These are phyloP conservation scores for Rhombomys opimus DNA, from an alignment of 2,113 vertebrate genomes.

Conservation along the genomic window DNA sequence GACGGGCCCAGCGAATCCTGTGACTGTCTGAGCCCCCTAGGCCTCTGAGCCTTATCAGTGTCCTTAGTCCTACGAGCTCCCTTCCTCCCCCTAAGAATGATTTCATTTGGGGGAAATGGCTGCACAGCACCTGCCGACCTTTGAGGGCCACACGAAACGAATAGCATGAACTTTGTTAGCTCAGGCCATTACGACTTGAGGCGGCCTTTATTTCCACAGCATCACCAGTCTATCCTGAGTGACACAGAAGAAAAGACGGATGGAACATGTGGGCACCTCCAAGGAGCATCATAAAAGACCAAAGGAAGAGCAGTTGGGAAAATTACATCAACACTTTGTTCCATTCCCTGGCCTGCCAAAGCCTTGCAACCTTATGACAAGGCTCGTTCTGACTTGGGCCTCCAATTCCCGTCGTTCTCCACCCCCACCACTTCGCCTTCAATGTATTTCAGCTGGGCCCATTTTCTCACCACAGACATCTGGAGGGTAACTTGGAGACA, in stretches of 20 bases:
- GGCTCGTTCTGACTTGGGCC: neutral
- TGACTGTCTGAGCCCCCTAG: neutral
- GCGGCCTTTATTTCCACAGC: neutral
- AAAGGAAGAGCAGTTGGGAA: neutral
- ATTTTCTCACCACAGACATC: neutral
- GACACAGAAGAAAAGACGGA: neutral
- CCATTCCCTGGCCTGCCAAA: neutral
- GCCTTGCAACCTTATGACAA: neutral
- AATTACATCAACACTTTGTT: neutral
- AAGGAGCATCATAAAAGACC: neutral
- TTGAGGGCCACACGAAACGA: fast-evolving
- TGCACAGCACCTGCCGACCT: neutral
- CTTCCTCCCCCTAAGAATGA: neutral
- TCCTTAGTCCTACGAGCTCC: neutral
- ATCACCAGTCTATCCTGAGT: neutral
- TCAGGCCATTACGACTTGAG: neutral
- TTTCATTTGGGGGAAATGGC: neutral
- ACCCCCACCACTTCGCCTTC: neutral
- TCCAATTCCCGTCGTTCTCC: neutral
- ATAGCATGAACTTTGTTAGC: neutral
- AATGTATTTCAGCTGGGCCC: neutral
- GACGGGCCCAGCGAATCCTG: neutral
- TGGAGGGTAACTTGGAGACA: neutral
- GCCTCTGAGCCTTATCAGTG: neutral
- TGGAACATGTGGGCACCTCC: neutral